Evolutionary conservation across 2,797 vertebrate genomes (phyloP).

Genomic region (Onychomys leucogaster): DNA sequence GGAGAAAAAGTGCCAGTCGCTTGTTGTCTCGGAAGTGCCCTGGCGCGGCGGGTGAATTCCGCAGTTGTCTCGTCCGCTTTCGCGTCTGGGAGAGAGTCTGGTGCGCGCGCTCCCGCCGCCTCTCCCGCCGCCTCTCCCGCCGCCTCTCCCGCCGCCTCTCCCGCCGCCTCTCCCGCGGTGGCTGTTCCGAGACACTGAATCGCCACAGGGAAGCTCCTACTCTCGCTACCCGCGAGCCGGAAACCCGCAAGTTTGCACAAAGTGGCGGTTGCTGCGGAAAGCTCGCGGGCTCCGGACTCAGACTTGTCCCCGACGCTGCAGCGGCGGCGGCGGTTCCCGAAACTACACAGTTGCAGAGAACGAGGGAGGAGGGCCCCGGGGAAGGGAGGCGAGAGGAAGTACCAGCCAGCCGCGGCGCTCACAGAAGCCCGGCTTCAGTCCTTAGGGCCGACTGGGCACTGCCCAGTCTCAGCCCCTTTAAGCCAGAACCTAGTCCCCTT

Average conservation of each 20-base stretch:
- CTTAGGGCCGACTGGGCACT: slow-evolving; percentile 41
- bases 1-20: slow-evolving; percentile 82
- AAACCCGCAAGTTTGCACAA: slow-evolving; percentile 87
- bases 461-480: slow-evolving; percentile 61
- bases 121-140: slow-evolving; percentile 81
- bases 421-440: slow-evolving; percentile 73
- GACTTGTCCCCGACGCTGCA: slow-evolving; percentile 82
- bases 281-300: slow-evolving; percentile 75
- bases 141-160: slow-evolving; percentile 85
- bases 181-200: slow-evolving; percentile 79
- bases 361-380: slow-evolving; percentile 12
- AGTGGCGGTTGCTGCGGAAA: slow-evolving; percentile 83
- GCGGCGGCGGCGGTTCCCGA: slow-evolving; percentile 82
- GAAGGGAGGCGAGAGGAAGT: slow-evolving; percentile 67
- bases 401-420: slow-evolving; percentile 78
- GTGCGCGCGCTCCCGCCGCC: slow-evolving; percentile 83
- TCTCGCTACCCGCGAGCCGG: slow-evolving; percentile 37
- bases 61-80: slow-evolving; percentile 86
- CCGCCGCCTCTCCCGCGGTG: slow-evolving; percentile 79
- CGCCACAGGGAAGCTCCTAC: slow-evolving; percentile 81
- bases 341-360: slow-evolving; percentile 78
- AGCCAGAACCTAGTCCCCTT: slow-evolving; percentile 23
- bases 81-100: slow-evolving; percentile 83
- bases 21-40: slow-evolving; percentile 86
- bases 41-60: slow-evolving; percentile 85